A percentile compares a stretch with the other conserved stretches of the same genome.
Evolutionary conservation across 2,888 invertebrate genomes (phyloP).

Genomic region (Epirrhoe alternata): DNA sequence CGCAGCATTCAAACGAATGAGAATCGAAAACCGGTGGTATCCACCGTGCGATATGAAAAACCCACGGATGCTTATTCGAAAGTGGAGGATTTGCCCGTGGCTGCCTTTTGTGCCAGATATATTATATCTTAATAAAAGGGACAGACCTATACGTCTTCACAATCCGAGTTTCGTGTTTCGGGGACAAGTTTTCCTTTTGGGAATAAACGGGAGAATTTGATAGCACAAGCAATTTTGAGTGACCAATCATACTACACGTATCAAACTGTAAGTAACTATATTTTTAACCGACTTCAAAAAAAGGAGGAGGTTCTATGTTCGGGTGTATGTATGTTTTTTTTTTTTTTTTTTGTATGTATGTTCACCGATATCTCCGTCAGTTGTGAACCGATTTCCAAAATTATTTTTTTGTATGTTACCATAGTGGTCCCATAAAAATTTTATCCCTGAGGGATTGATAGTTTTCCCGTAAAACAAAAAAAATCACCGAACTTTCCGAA

Average conservation of each 20-base stretch:
- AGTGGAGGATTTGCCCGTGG: constrained; percentile 55
- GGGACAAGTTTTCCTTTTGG: not conserved
- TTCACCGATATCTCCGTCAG: too few relatives aligned
- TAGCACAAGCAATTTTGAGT: not conserved
- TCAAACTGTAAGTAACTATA: not conserved
- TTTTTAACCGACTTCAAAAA: too few relatives aligned
- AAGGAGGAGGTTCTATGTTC: too few relatives aligned
- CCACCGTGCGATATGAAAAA: constrained; percentile 5
- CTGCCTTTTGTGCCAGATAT: constrained; percentile 58
- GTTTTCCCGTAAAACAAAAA: too few relatives aligned
- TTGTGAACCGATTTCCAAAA: too few relatives aligned
- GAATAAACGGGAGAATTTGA: not conserved
- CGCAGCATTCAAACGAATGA: too few relatives aligned
- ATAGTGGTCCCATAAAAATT: too few relatives aligned
- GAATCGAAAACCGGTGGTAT: constrained; percentile 13
- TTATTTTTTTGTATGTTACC: too few relatives aligned
- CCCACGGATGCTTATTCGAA: constrained; percentile 49
- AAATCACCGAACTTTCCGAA: too few relatives aligned
- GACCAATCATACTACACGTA: not conserved
- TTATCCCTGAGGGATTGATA: too few relatives aligned
- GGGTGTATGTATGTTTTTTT: too few relatives aligned
- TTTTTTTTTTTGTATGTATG: too few relatives aligned
- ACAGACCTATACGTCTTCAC: constrained; percentile 30
- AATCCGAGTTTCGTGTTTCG: constrained; percentile 16
- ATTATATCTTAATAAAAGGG: constrained; percentile 53